Conservation (phyloP, 2,797 vertebrate genomes). For the Rhinella marina region DNA sequence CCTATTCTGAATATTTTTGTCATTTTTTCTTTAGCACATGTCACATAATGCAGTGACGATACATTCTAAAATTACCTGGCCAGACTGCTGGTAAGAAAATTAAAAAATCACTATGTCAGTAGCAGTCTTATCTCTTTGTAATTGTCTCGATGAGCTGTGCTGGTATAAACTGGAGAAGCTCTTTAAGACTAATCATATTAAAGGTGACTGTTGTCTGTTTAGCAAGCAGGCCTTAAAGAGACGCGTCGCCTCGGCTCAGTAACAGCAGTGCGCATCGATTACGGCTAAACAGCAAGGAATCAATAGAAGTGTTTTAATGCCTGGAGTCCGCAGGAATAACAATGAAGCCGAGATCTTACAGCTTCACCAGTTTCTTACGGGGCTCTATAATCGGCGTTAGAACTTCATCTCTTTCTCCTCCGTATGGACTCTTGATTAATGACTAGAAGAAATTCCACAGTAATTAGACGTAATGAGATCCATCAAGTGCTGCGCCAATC, state of each 20-base stretch:
- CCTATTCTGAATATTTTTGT: too few species aligned
- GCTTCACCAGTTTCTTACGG: not conserved
- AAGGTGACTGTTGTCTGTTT: conserved; percentile 1
- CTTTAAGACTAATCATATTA: not conserved
- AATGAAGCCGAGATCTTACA: not conserved
- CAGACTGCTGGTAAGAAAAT: not conserved
- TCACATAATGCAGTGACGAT: too few species aligned
- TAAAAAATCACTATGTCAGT: not conserved
- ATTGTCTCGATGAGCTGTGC: not conserved
- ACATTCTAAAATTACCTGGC: too few species aligned
- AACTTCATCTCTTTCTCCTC: not conserved
- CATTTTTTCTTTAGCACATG: too few species aligned
- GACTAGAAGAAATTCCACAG: not conserved
- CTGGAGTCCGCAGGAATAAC: conserved; percentile 29
- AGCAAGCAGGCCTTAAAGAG: not conserved
- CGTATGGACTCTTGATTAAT: not conserved
- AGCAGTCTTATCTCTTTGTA: not conserved
- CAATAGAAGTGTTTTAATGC: conserved; percentile 49
- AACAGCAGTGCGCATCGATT: conserved; percentile 41
- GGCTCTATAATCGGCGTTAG: not conserved
- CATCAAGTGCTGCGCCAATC: not conserved
- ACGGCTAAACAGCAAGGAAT: conserved; percentile 25
- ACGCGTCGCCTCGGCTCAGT: not conserved
- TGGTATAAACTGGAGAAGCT: not conserved
- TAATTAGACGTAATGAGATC: conserved; percentile 1